Percentiles rank a stretch among this genome's conserved stretches.
These are phyloP conservation scores for Falco rusticolus DNA, from an alignment of 2,797 vertebrate genomes.

Conservation along the genomic window DNA sequence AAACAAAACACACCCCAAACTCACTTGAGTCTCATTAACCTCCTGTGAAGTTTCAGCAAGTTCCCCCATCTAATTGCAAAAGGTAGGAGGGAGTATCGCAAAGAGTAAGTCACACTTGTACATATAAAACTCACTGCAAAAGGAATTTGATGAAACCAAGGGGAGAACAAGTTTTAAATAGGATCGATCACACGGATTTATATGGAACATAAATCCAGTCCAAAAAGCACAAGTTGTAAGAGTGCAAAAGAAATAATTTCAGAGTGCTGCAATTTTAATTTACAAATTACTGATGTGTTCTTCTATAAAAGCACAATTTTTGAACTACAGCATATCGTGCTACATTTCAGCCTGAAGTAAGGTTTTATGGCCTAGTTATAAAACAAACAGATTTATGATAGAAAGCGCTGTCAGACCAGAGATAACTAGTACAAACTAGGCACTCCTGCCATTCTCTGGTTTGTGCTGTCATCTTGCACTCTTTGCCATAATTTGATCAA, in stretches of 20 bases:
- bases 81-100: not conserved
- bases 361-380: constrained; percentile 21
- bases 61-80: not conserved
- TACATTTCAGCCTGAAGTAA: not conserved
- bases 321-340: not conserved
- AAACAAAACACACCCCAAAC: not conserved
- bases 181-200: not conserved
- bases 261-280: not conserved
- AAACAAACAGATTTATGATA: constrained; percentile 23
- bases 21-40: not conserved
- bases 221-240: not conserved
- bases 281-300: not conserved
- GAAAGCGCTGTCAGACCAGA: not conserved
- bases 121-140: not conserved
- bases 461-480: not conserved
- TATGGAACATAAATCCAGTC: not conserved
- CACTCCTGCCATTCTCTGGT: not conserved
- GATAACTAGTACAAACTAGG: not conserved
- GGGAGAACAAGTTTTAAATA: not conserved
- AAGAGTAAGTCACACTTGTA: not conserved
- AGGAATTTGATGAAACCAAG: not conserved
- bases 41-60: not conserved
- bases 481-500: not conserved
- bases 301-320: not conserved
- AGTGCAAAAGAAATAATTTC: not conserved